Base-by-base conservation (phyloP, 2,888 invertebrate genomes). In the Unio pictorum region DNA sequence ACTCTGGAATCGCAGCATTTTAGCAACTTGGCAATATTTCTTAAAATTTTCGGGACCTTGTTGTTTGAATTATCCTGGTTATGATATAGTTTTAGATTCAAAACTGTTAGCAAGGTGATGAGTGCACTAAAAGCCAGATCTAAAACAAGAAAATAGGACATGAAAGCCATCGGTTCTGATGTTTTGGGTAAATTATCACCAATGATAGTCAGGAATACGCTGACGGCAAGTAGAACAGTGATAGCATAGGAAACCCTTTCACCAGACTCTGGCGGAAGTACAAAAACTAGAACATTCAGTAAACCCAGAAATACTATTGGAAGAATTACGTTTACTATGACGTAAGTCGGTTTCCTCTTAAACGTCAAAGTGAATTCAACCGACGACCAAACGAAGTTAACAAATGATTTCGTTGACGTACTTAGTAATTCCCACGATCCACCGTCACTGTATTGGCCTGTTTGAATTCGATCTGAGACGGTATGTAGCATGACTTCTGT, bases 151-250 rank as follows among this genome's bases (percentile, higher is more conserved):
- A 78, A 76, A 55, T 75, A 80, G 56, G 76, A 74, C 1, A 80
- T 68, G 1, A 74, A 67, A 6, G 80, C 75, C 76, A 80, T 78
- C 1, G 80, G 76, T 23, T 78, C 63, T 1, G 80, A 74, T 2
- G 78, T 72, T 56, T 72, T 73, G 0, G 80, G 78, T 56, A 78
- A 61, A 58, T 76, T 80, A 45, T 77, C 77, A 15, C 76, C 72
- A 20, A 80, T 76, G 60, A 78, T 66, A 6, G 79, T 80, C 34
- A 80, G 65, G 63, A 80, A 80, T 57, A 80, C 77, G 18, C 77
- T 76, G 56, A 78, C 74, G 0, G 77, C 74, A 18, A 80, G 73
- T 18, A 80, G 74, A 26, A 77, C 79, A 4, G 79, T 80, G 15
- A 78, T 75, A 18, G 75, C 72, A 26, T 67, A 80, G 0, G 75